These are phyloP conservation scores for Hemicordylus capensis DNA, from an alignment of 2,113 vertebrate genomes.

Conservation along the genomic window DNA sequence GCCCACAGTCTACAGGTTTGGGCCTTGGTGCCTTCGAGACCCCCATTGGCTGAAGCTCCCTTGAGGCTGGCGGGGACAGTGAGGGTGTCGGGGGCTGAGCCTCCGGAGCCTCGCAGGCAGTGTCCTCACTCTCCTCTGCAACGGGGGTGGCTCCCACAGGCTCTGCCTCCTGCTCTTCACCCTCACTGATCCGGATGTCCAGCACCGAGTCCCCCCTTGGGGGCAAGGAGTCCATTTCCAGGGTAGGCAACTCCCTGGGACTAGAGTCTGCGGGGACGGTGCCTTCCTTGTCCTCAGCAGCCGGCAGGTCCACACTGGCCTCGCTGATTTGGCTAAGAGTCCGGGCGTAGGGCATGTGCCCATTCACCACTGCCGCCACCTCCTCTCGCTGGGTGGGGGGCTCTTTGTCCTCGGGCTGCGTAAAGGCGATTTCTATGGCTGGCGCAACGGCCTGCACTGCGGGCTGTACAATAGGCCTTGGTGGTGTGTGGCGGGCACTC, in stretches of 20 bases:
- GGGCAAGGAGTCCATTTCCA: not conserved
- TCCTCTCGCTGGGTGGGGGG: conserved; percentile 54
- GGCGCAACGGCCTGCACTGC: conserved; percentile 78
- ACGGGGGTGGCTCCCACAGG: fast-evolving
- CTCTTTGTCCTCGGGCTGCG: conserved; percentile 75
- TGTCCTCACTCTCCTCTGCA: not conserved
- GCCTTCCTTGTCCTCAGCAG: conserved; percentile 62
- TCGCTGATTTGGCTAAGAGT: conserved; percentile 97
- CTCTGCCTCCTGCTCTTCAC: conserved; percentile 39
- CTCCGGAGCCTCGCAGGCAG: fast-evolving
- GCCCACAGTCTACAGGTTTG: conserved; percentile 72
- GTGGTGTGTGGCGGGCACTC: conserved; percentile 72
- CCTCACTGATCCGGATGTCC: not conserved
- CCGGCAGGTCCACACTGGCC: conserved; percentile 80
- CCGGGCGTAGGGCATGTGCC: conserved; percentile 80
- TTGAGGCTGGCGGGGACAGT: fast-evolving
- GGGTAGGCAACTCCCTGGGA: not conserved
- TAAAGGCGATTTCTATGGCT: conserved; percentile 84
- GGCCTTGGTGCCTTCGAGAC: not conserved
- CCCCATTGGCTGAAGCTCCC: fast-evolving
- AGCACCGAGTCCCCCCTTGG: fast-evolving
- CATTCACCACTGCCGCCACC: conserved; percentile 70
- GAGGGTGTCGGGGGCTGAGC: not conserved
- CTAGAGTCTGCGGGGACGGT: not conserved
- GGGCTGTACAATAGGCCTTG: conserved; percentile 82